These are phyloP conservation scores for Hirtodrosophila trivittata DNA, from an alignment of 2,888 invertebrate species.

Conservation along the genomic window DNA sequence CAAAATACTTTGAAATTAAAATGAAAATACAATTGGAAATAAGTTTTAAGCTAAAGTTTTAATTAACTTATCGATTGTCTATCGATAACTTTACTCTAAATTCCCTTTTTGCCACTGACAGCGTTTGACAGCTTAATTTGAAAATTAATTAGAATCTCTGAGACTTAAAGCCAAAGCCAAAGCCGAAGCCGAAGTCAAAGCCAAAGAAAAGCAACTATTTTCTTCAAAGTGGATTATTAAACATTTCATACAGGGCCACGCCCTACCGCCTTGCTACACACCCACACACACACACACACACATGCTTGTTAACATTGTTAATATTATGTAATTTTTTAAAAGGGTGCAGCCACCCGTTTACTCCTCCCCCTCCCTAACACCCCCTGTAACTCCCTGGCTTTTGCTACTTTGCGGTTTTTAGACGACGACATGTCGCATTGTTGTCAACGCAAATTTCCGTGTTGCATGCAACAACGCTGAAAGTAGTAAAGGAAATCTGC, in stretches of 20 bases:
- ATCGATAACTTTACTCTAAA: not conserved
- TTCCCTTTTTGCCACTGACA: no score
- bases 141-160: no score
- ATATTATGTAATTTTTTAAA: conserved; percentile 70
- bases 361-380: not conserved
- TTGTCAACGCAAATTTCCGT: conserved; percentile 69
- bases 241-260: conserved; percentile 45
- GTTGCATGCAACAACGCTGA: conserved; percentile 65
- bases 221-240: conserved; percentile 38
- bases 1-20: not conserved
- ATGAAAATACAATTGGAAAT: not conserved
- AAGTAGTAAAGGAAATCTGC: conserved; percentile 37
- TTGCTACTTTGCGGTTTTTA: conserved; percentile 51
- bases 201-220: conserved; percentile 1
- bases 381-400: not conserved
- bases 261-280: not conserved
- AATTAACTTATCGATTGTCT: not conserved
- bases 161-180: no score
- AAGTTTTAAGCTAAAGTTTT: not conserved
- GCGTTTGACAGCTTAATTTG: no score
- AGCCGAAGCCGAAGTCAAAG: no score
- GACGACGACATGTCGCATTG: conserved; percentile 61
- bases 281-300: not conserved
- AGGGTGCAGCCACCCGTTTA: conserved; percentile 8
- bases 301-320: conserved; percentile 55